Conservation (phyloP, 2,113 vertebrate genomes). For the Naja naja region DNA sequence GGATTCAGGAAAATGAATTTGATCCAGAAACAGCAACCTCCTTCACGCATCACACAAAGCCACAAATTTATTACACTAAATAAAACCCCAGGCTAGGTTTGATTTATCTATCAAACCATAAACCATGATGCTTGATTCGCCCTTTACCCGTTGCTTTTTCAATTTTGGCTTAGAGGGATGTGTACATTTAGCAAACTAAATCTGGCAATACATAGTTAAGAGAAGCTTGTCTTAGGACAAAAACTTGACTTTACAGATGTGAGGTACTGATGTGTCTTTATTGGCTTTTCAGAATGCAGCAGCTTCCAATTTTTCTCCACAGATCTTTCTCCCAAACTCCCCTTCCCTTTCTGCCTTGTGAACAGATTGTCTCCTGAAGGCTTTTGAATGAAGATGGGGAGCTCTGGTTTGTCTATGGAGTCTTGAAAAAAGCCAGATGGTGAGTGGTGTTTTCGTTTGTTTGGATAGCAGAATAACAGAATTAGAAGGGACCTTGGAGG, state of each 20-base stretch:
- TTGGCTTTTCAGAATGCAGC: neutral
- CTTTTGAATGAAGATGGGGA: slow-evolving; percentile 83
- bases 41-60: neutral
- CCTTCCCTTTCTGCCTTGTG: neutral
- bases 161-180: neutral
- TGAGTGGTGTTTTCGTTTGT: slow-evolving; percentile 46
- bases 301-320: neutral
- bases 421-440: slow-evolving; percentile 88
- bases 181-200: neutral
- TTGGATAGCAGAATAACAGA: neutral
- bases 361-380: slow-evolving; percentile 76
- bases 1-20: too few relatives aligned
- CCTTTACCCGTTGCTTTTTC: neutral
- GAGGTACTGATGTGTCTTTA: slow-evolving; percentile 60
- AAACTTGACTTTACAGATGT: slow-evolving; percentile 74
- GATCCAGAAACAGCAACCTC: neutral
- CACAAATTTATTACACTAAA: neutral
- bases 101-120: neutral
- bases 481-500: too few relatives aligned
- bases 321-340: neutral
- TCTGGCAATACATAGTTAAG: neutral
- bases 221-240: neutral
- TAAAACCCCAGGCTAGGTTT: neutral
- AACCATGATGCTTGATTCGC: neutral
- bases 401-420: slow-evolving; percentile 82